Conservation (phyloP, 37 sponge, comb jelly and placozoan species). For the Tethya wilhelma region DNA sequence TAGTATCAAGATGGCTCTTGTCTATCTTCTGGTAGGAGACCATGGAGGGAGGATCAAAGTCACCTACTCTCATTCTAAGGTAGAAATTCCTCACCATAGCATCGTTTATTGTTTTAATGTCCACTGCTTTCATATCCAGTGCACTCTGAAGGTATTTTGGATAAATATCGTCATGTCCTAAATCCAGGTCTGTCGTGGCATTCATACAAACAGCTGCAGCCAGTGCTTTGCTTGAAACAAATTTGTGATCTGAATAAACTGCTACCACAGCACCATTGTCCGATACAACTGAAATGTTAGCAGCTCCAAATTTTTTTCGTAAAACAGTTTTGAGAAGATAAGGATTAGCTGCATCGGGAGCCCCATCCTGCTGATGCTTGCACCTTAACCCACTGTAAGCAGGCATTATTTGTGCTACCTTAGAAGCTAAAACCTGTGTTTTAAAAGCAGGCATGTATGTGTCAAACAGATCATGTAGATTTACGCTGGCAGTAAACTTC, state of each 20-base stretch:
- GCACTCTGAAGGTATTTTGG: constrained; percentile 41
- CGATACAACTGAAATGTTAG: constrained; percentile 68
- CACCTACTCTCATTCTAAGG: constrained; percentile 63
- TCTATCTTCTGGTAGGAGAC: constrained; percentile 65
- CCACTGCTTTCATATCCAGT: constrained; percentile 24
- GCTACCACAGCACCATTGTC: constrained; percentile 62
- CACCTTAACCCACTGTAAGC: constrained; percentile 72
- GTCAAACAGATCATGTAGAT: constrained; percentile 73
- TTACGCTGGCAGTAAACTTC: constrained; percentile 46
- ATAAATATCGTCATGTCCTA: constrained; percentile 68
- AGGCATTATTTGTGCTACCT: constrained; percentile 78
- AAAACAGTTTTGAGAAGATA: constrained; percentile 69
- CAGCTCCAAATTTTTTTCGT: constrained; percentile 59
- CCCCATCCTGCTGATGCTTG: constrained; percentile 47
- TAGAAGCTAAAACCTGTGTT: constrained; percentile 69
- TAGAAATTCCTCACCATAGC: constrained; percentile 64
- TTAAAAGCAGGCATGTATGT: constrained; percentile 79
- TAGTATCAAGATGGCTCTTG: constrained; percentile 44
- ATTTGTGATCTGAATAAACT: constrained; percentile 50
- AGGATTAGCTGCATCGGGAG: constrained; percentile 77
- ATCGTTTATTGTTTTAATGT: constrained; percentile 15
- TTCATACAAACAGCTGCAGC: constrained; percentile 79
- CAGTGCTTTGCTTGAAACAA: no score
- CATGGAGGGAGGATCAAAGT: constrained; percentile 71
- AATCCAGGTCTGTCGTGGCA: constrained; percentile 71